Evolutionary conservation across 2,113 vertebrate species (phyloP).

Genomic region (Planiliza haematocheilus): DNA sequence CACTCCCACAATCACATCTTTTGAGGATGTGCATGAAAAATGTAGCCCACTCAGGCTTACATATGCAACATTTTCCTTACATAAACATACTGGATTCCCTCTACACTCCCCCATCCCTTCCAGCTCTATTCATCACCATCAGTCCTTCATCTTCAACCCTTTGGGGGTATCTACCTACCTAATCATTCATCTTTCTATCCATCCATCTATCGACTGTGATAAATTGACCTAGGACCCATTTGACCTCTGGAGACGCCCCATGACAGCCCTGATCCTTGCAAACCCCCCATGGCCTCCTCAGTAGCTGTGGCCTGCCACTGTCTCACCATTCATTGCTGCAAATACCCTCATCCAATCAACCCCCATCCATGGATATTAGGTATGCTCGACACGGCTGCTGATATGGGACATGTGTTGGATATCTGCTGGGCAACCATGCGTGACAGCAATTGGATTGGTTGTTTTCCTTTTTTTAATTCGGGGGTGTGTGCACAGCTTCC

Average conservation of each 20-base stretch:
- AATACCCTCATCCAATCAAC: conserved; percentile 9
- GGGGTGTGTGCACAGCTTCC: neutral
- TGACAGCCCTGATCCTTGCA: conserved; percentile 31
- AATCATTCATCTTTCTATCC: conserved; percentile 44
- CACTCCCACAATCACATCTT: conserved; percentile 15
- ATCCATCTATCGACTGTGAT: conserved; percentile 61
- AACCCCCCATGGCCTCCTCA: conserved; percentile 5
- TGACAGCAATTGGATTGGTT: conserved; percentile 39
- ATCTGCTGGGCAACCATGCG: conserved; percentile 20
- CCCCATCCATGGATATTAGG: conserved; percentile 10
- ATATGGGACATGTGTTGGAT: conserved; percentile 33
- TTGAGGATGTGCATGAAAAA: conserved; percentile 14
- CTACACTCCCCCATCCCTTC: conserved; percentile 13
- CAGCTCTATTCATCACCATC: conserved; percentile 46
- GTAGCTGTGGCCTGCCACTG: conserved; percentile 38
- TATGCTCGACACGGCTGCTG: conserved; percentile 18
- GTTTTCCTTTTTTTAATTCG: neutral
- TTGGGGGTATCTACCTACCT: conserved; percentile 44
- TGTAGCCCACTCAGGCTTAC: neutral
- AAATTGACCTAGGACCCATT: conserved; percentile 55
- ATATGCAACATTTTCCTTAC: conserved; percentile 19
- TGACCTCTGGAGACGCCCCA: conserved; percentile 34
- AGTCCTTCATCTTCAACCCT: conserved; percentile 38
- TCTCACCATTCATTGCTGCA: conserved; percentile 25
- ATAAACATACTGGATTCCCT: conserved; percentile 27